phyloP scores from a whole-genome alignment of 2,113 vertebrate species.

The Catagonus wagneri region DNA sequence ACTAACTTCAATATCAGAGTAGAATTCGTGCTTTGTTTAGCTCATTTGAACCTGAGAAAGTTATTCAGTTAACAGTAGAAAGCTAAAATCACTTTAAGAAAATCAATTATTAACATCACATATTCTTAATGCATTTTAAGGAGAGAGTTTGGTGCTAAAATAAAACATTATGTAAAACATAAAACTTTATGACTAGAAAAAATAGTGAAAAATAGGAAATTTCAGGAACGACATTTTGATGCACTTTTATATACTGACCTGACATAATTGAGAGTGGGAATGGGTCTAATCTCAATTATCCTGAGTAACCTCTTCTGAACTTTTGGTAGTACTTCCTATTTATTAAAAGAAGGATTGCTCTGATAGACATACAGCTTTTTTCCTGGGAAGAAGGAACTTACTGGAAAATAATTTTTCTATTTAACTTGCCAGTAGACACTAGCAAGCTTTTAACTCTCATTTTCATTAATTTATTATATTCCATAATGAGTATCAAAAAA shows the following conservation, averaged over 20 bases:
- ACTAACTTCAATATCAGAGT: neutral
- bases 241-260: neutral
- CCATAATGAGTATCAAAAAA: neutral
- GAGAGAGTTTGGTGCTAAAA: neutral
- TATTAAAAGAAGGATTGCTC: neutral
- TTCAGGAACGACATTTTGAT: neutral
- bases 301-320: neutral
- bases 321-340: neutral
- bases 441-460: neutral
- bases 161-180: neutral
- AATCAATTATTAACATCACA: neutral
- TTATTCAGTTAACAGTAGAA: neutral
- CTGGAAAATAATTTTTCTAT: neutral
- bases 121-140: slow-evolving; percentile 29
- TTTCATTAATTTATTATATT: neutral
- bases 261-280: neutral
- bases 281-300: neutral
- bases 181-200: neutral
- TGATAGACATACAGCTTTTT: neutral
- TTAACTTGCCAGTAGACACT: neutral
- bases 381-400: neutral
- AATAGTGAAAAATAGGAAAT: neutral
- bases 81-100: neutral
- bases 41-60: neutral
- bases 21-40: neutral